A percentile compares a stretch with the other conserved stretches of the same genome.
These are phyloP conservation scores for Coranthus polyacanthus DNA, from an alignment of 2,797 vertebrate species.

Conservation along the genomic window DNA sequence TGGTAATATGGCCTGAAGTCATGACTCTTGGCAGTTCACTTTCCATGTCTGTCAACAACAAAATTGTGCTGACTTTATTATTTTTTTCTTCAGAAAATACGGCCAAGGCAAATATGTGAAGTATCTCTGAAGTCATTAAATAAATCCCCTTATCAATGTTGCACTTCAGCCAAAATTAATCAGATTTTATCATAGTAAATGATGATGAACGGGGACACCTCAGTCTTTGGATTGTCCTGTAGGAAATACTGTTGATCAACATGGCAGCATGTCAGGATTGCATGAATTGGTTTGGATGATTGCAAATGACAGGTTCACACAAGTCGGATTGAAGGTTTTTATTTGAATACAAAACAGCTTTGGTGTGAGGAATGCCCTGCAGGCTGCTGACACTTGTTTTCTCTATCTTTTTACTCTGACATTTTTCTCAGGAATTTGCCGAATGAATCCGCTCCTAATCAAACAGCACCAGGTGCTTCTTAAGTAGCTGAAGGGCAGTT, in stretches of 20 bases:
- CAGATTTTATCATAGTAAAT: background rate
- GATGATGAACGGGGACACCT: conserved; percentile 1
- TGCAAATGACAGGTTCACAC: conserved; percentile 58
- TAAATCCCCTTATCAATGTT: background rate
- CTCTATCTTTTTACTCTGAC: conserved; percentile 11
- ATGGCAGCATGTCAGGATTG: background rate
- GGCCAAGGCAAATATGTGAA: background rate
- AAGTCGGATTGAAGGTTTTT: conserved; percentile 42
- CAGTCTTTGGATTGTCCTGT: conserved; percentile 9
- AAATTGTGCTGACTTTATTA: conserved; percentile 44
- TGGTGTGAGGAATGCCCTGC: conserved; percentile 13
- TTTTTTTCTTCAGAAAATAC: conserved; percentile 17
- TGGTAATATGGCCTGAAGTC: conserved; percentile 36
- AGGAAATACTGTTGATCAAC: conserved; percentile 20
- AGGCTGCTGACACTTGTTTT: background rate
- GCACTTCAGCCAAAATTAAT: conserved; percentile 19
- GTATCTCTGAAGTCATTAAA: conserved; percentile 13
- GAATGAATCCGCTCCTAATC: conserved; percentile 23
- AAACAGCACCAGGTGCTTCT: conserved; percentile 3
- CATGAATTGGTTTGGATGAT: conserved; percentile 30
- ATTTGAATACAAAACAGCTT: conserved; percentile 43
- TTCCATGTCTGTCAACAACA: conserved; percentile 30
- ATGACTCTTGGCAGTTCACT: conserved; percentile 46
- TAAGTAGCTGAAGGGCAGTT: conserved; percentile 10
- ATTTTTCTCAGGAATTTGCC: conserved; percentile 20